These are phyloP conservation scores for Macrostomum lignano DNA, from an alignment of 1,140 invertebrate genomes.

Conservation along the genomic window DNA sequence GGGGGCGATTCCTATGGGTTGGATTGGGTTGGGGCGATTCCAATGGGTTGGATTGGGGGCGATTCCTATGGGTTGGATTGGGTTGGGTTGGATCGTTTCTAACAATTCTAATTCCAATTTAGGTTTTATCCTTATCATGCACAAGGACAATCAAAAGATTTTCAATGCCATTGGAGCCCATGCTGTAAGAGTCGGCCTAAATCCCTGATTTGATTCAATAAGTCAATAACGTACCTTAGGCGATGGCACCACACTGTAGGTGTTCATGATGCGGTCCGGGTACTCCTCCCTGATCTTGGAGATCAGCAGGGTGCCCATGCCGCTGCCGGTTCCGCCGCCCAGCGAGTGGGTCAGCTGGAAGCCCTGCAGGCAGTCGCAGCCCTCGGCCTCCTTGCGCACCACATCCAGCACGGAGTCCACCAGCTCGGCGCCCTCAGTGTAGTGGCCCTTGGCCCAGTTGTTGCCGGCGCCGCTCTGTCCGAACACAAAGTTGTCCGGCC, in stretches of 20 bases:
- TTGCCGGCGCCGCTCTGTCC: slow-evolving; percentile 4
- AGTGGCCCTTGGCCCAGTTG: slow-evolving; percentile 6
- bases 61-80: too few relatives aligned
- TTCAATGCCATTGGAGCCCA: too few relatives aligned
- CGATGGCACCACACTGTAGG: slow-evolving; percentile 2
- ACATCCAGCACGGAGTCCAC: slow-evolving; percentile 37
- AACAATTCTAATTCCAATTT: too few relatives aligned
- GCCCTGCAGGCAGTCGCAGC: slow-evolving; percentile 14
- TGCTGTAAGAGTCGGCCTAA: too few relatives aligned
- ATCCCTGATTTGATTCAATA: slow-evolving; percentile 37
- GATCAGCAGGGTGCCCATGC: slow-evolving; percentile 17
- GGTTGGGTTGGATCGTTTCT: too few relatives aligned
- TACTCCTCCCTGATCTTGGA: slow-evolving; percentile 18
- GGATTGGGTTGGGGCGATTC: too few relatives aligned
- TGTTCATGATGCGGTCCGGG: slow-evolving; percentile 6
- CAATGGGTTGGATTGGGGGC: too few relatives aligned
- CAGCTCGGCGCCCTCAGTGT: slow-evolving; percentile 28
- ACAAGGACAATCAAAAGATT: too few relatives aligned
- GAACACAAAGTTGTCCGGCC: slow-evolving; percentile 45
- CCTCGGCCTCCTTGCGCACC: slow-evolving; percentile 29
- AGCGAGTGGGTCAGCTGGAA: slow-evolving; percentile 11
- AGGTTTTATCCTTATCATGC: too few relatives aligned
- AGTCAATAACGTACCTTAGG: slow-evolving; percentile 5
- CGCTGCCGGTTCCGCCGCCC: slow-evolving; percentile 12
- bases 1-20: too few relatives aligned